Evolutionary conservation across 1,140 invertebrate genomes (phyloP), one percentile per base, ranked within the genome.

Genomic region (Brachionus rotundiformis): DNA sequence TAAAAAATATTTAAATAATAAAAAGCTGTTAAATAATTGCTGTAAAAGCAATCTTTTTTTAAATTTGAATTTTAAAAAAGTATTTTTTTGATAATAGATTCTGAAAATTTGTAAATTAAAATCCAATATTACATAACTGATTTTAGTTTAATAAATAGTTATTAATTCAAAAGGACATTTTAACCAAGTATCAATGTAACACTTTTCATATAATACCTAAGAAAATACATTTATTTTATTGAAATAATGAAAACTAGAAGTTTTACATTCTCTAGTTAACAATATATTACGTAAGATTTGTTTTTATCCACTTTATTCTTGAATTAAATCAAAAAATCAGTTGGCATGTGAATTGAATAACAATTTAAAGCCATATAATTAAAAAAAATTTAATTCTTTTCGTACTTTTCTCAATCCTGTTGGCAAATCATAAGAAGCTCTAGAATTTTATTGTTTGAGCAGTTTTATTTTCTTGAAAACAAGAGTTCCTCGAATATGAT

Each of bases 201-300:
- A n/a, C n/a, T n/a, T n/a, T n/a, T n/a, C n/a, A n/a, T n/a, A n/a
- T n/a, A n/a, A n/a, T n/a, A n/a, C n/a, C n/a, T n/a, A n/a, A n/a
- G n/a, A n/a, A n/a, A n/a, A n/a, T n/a, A n/a, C n/a, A n/a, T n/a
- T n/a, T n/a, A n/a, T n/a, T n/a, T n/a, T 13, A 41, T 41, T 10
- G 39, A 41, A 41, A 41, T 41, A 13, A 41, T 41, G 39, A 41
- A 54, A 54, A 54, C 23, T 8, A 54, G 13, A 54, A 5, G 47
- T 54, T 54, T 16, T 68, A 19, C 31, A 68, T 4, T 36, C 31
- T 36, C 11, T 10, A 8, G 63, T 19, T 36, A 68, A 68, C 29
- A 63, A 63, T 16, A 68, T 16, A 68, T 68, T 68, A 33, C 63
- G 33, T 68, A 68, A 68, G 63, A 68, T 33, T 68, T 68, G 8